These are phyloP conservation scores for Benitochromis conjunctus DNA, from an alignment of 2,113 vertebrate genomes.

Conservation along the genomic window DNA sequence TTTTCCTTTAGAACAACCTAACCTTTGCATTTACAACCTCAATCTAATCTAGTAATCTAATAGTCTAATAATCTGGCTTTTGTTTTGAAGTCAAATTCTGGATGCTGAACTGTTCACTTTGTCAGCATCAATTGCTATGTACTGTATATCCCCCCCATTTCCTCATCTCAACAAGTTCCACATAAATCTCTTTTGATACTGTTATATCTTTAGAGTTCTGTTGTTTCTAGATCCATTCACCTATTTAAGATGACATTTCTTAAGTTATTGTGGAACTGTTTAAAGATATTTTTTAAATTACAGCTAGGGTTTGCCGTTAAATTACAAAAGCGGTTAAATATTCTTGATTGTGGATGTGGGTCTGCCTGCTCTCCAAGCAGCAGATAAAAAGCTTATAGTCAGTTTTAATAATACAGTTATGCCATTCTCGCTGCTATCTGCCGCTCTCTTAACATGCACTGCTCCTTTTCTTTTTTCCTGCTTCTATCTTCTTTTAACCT, in stretches of 20 bases:
- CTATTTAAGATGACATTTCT: neutral
- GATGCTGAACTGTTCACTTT: neutral
- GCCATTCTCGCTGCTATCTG: neutral
- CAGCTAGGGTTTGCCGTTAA: neutral
- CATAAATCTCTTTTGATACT: neutral
- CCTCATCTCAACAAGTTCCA: neutral
- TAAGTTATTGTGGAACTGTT: neutral
- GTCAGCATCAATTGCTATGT: neutral
- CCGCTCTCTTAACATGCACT: slow-evolving; percentile 21
- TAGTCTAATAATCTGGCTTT: neutral
- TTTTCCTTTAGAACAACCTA: neutral
- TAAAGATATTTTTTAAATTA: neutral
- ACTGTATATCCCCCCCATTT: neutral
- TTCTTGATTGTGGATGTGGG: neutral
- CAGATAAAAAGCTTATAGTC: neutral
- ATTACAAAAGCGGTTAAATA: neutral
- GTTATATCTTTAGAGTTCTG: neutral
- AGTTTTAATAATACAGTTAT: neutral
- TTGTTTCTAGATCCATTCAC: neutral
- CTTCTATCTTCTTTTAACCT: neutral
- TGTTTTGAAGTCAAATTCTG: neutral
- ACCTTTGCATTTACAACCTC: neutral
- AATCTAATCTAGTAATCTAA: neutral
- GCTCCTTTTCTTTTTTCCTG: slow-evolving; percentile 3
- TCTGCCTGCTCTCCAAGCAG: neutral